Percentiles rank a stretch among this genome's conserved stretches.
These are phyloP conservation scores for Amphipyra tragopoginis DNA, from an alignment of 2,888 invertebrate species.

Conservation along the genomic window DNA sequence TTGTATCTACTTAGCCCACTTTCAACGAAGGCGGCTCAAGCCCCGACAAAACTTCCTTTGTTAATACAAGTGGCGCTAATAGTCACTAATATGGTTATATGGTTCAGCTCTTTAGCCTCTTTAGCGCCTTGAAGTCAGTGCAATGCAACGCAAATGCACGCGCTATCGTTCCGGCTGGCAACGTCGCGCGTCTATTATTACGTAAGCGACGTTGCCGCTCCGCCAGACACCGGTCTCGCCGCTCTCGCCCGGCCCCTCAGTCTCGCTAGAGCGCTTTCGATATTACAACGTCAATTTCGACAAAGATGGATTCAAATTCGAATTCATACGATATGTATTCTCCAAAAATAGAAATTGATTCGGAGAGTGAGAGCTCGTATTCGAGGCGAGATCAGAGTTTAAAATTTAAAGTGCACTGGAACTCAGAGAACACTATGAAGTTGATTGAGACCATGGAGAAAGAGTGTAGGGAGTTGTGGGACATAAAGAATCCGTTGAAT, in stretches of 20 bases:
- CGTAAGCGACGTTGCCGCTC: constrained; percentile 78
- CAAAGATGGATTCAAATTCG: constrained; percentile 79
- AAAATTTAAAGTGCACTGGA: constrained; percentile 70
- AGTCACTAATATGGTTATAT: constrained; percentile 73
- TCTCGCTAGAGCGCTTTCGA: constrained; percentile 85
- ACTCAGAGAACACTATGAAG: constrained; percentile 77
- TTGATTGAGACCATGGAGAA: constrained; percentile 77
- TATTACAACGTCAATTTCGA: constrained; percentile 70
- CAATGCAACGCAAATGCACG: constrained; percentile 61
- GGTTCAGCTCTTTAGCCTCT: constrained; percentile 67
- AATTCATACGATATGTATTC: constrained; percentile 75
- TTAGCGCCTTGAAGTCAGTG: constrained; percentile 71
- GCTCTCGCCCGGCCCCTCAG: constrained; percentile 78
- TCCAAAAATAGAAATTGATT: constrained; percentile 79
- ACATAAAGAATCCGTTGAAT: constrained; percentile 74
- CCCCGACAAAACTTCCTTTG: constrained; percentile 67
- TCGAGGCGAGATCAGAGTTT: constrained; percentile 42
- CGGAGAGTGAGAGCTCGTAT: constrained; percentile 68
- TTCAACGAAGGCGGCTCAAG: constrained; percentile 41
- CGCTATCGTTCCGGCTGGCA: constrained; percentile 62
- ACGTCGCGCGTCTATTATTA: constrained; percentile 65
- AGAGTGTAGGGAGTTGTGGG: constrained; percentile 83
- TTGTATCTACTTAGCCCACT: constrained; percentile 56
- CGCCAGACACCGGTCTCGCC: constrained; percentile 79
- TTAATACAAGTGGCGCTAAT: constrained; percentile 69